Evolutionary conservation across 2,888 invertebrate species (phyloP).

Genomic region (Acleris laterana): DNA sequence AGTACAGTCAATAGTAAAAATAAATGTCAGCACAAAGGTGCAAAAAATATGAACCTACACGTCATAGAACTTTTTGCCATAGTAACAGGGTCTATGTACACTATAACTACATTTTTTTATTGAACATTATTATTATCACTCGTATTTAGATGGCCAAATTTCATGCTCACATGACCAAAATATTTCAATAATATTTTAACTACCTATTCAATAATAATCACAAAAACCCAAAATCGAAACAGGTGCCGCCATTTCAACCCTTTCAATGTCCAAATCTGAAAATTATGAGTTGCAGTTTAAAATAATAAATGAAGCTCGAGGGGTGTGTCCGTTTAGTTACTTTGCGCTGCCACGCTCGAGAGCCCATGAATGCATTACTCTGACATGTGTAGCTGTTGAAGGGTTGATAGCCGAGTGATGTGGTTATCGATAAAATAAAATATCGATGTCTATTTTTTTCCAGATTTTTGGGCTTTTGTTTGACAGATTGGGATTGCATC

Average conservation of each 20-base stretch:
- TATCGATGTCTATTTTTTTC: too few species aligned
- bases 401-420: conserved; percentile 55
- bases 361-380: conserved; percentile 79
- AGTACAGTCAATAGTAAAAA: too few species aligned
- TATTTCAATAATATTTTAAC: not conserved
- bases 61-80: too few species aligned
- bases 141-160: too few species aligned
- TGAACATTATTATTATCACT: too few species aligned
- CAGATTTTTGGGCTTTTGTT: too few species aligned
- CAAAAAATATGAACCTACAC: too few species aligned
- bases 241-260: conserved; percentile 41
- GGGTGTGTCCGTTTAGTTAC: conserved; percentile 72
- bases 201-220: conserved; percentile 6
- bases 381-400: conserved; percentile 57
- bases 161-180: too few species aligned
- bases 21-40: too few species aligned
- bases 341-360: conserved; percentile 79
- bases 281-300: conserved; percentile 70
- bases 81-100: too few species aligned
- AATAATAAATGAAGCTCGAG: conserved; percentile 73
- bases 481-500: too few species aligned
- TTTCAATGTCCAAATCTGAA: conserved; percentile 53
- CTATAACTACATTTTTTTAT: too few species aligned
- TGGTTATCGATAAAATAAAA: conserved; percentile 34
- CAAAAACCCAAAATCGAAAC: conserved; percentile 5